A percentile compares a stretch with the other conserved stretches of the same genome.
These are phyloP conservation scores for Eutolmus rufibarbis DNA, from an alignment of 2,888 invertebrate genomes.

Conservation along the genomic window DNA sequence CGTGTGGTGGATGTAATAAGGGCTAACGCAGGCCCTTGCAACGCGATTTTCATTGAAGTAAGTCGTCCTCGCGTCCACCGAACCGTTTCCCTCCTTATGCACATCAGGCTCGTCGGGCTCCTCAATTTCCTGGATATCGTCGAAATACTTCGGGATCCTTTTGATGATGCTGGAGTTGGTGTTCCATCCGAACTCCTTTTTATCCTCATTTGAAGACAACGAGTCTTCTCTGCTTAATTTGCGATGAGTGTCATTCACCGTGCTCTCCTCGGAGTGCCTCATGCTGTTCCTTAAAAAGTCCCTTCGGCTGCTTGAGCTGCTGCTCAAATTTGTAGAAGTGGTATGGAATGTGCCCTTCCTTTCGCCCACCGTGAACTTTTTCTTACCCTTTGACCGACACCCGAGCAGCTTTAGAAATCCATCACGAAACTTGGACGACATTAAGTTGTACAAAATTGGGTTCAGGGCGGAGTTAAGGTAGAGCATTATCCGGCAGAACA, in stretches of 20 bases:
- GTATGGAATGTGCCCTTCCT: slow-evolving; percentile 53
- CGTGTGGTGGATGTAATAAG: slow-evolving; percentile 24
- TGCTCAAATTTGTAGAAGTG: slow-evolving; percentile 53
- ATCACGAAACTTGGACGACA: slow-evolving; percentile 89
- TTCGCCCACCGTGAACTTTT: slow-evolving; percentile 46
- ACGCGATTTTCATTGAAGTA: slow-evolving; percentile 26
- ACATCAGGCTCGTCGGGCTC: slow-evolving; percentile 35
- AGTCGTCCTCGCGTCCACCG: background rate
- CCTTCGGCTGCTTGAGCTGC: slow-evolving; percentile 49
- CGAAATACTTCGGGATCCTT: slow-evolving; percentile 42
- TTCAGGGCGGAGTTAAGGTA: slow-evolving; percentile 91
- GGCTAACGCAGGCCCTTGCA: slow-evolving; percentile 18
- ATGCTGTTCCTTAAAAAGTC: slow-evolving; percentile 45
- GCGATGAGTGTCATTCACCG: background rate
- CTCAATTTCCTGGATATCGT: slow-evolving; percentile 43
- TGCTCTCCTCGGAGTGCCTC: background rate
- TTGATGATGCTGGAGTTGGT: slow-evolving; percentile 23
- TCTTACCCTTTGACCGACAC: slow-evolving; percentile 49
- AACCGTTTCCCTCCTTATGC: slow-evolving; percentile 28
- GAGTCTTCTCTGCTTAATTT: slow-evolving; percentile 9
- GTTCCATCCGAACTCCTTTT: background rate
- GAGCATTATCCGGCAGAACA: slow-evolving; percentile 86
- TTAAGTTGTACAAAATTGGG: slow-evolving; percentile 89
- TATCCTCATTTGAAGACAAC: slow-evolving; percentile 14
- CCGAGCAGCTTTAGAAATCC: slow-evolving; percentile 77